These are phyloP conservation scores for Spisula solida DNA, from an alignment of 2,888 invertebrate genomes.

Conservation along the genomic window DNA sequence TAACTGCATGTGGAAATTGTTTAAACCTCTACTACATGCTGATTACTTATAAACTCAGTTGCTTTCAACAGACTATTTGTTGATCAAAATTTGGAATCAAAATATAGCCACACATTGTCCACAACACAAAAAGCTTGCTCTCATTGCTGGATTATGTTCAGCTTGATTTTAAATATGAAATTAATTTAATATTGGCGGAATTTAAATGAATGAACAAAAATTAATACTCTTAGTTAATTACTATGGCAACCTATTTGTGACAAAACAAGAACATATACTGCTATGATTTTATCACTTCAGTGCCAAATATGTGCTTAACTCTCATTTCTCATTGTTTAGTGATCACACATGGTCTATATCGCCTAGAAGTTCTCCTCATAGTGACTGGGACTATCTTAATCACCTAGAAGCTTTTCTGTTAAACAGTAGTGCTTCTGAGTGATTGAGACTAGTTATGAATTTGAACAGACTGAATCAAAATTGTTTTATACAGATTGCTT, in stretches of 20 bases:
- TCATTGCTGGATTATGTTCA: too few relatives aligned
- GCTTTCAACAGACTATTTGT: neutral
- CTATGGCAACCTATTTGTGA: neutral
- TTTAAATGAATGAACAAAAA: neutral
- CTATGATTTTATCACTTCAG: neutral
- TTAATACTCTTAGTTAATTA: neutral
- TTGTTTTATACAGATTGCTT: neutral
- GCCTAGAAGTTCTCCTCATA: too few relatives aligned
- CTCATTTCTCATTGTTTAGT: neutral
- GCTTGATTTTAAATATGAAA: neutral
- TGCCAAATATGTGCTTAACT: neutral
- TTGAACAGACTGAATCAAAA: neutral
- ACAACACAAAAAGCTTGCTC: neutral
- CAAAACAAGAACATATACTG: neutral
- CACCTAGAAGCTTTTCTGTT: neutral
- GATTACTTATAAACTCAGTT: too few relatives aligned
- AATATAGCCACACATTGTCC: neutral
- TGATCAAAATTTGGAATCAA: neutral
- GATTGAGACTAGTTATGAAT: neutral
- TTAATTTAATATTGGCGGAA: neutral
- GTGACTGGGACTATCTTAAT: neutral
- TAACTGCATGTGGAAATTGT: neutral
- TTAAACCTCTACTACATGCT: too few relatives aligned
- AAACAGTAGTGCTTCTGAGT: neutral
- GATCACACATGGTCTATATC: neutral